A percentile compares a stretch with the other conserved stretches of the same genome.
phyloP scores from a whole-genome alignment of 2,797 vertebrate genomes.

The Cichlasoma orientale region DNA sequence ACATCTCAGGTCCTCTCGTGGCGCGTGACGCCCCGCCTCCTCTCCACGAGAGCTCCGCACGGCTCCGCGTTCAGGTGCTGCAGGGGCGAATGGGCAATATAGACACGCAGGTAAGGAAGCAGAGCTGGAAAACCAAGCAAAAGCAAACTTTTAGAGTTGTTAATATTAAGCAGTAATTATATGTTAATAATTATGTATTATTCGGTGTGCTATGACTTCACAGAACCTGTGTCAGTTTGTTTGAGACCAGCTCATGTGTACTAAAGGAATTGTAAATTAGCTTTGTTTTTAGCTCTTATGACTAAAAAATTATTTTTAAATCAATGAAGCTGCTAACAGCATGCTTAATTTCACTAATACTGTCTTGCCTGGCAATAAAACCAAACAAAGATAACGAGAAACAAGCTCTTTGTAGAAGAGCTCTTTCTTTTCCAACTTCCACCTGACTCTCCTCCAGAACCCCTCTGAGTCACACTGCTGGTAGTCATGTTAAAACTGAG shows the following conservation, averaged over 20 bases:
- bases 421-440: constrained; percentile 13
- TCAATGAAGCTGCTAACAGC: neutral
- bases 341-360: neutral
- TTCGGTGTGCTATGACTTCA: neutral
- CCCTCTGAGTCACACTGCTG: constrained; percentile 53
- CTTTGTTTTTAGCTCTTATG: neutral
- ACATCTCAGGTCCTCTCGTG: constrained; percentile 6
- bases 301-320: neutral
- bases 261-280: neutral
- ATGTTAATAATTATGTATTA: neutral
- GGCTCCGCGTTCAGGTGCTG: constrained; percentile 51
- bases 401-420: neutral
- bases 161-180: neutral
- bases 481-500: constrained; percentile 59
- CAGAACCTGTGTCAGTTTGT: neutral
- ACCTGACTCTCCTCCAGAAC: constrained; percentile 53
- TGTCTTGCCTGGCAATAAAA: neutral
- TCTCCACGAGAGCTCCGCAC: constrained; percentile 1
- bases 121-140: neutral
- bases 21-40: constrained; percentile 52
- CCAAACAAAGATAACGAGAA: neutral
- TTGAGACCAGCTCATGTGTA: neutral
- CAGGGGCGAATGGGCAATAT: neutral
- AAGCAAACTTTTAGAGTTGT: neutral
- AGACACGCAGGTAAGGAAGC: neutral